Base-by-base conservation (phyloP, 2,113 vertebrate genomes). In the Podarcis muralis region DNA sequence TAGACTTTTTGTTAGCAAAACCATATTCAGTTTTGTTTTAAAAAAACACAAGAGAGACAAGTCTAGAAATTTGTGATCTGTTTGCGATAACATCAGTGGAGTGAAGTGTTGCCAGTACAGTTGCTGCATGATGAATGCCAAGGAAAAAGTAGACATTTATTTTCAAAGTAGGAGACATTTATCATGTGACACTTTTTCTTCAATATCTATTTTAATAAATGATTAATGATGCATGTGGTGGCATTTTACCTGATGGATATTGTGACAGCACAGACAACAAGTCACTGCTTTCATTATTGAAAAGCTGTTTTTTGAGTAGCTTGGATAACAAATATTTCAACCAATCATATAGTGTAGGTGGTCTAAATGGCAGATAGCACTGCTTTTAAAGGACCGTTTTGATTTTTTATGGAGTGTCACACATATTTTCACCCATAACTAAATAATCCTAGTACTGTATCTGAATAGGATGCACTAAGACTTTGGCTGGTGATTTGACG, bases 101-200 rank as follows among this genome's bases (percentile, higher is more conserved):
- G 90, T 74, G 89, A 78, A 87, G 90, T 30, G 65, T 93, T 92
- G 87, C 86, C 87, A 92, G 87, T 22, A 1, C 87, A 94, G 90
- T 88, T 92, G 85, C 88, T 89, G n/a, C 91, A 84, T 95, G 94
- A 96, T 94, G 87, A 96, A 95, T 95, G 94, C 92, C 93, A 92
- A 94, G 90, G 59, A 90, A 85, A 92, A 92, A 96, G 89, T 75
- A 94, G 94, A 93, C 15, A 37, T 93, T 95, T 95, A 94, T 95
- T 94, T 93, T 93, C 94, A 92, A 92, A 93, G 86, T 72, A 74
- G 89, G 88, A 94, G 94, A 89, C 92, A 94, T 96, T 96, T 95
- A 92, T 95, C 92, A 93, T 88, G 87, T 93, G 94, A 92, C 90
- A 91, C 83, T 84, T 91, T 91, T 94, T 89, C 91, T 89, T 94